A percentile compares a stretch with the other conserved stretches of the same genome.
Evolutionary conservation across 1,140 invertebrate species (phyloP).

Genomic region (Sarcophaga bullata): DNA sequence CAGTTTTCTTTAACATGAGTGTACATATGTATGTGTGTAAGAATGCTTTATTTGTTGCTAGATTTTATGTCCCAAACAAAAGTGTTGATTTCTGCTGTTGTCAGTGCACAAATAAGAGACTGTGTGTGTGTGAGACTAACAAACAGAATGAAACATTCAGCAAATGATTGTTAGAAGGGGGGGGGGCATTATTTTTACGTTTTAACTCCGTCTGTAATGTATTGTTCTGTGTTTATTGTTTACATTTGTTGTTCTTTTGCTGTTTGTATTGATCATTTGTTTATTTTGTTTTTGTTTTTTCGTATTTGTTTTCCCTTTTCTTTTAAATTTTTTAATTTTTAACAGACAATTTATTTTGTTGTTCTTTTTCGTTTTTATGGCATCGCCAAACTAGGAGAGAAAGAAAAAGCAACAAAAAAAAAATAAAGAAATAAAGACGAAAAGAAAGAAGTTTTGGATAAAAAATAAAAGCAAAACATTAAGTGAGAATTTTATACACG

Average conservation of each 20-base stretch:
- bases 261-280: neutral
- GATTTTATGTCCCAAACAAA: no score
- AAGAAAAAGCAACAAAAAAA: neutral
- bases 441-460: conserved; percentile 29
- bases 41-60: no score
- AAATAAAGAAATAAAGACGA: neutral
- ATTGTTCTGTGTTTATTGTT: no score
- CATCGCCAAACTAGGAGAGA: neutral
- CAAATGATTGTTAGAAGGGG: neutral
- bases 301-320: neutral
- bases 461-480: conserved; percentile 34
- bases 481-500: conserved; percentile 15
- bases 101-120: neutral
- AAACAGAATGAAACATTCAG: neutral
- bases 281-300: neutral
- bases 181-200: conserved; percentile 7
- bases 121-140: neutral
- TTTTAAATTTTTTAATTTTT: neutral
- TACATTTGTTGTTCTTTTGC: neutral
- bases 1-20: no score
- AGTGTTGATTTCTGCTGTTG: no score
- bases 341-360: conserved; percentile 18
- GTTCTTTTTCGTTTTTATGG: neutral
- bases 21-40: no score
- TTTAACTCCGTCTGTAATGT: neutral